Evolutionary conservation across 1,140 invertebrate species (phyloP), one percentile per base, ranked within the genome.

Genomic region (Phymastichus coffea): DNA sequence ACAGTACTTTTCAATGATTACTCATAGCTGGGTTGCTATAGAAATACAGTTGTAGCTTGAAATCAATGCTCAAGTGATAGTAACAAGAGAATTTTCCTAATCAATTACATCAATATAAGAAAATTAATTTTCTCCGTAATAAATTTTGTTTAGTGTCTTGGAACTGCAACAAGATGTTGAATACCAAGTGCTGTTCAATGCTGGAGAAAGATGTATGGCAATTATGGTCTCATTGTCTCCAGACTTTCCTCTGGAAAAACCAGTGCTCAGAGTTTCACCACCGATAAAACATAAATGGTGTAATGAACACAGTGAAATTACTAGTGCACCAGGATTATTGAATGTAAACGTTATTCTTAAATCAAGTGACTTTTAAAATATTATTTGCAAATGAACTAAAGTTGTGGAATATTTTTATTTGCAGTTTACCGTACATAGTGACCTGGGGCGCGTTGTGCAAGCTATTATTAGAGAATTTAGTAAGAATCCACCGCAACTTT

Each of bases 381-480:
- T n/a, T n/a, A n/a, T n/a, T n/a, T n/a, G n/a, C n/a, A n/a, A n/a
- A n/a, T n/a, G n/a, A n/a, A n/a, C n/a, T n/a, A n/a, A n/a, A n/a
- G n/a, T n/a, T n/a, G n/a, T n/a, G n/a, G n/a, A n/a, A n/a, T n/a
- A n/a, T n/a, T 19, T 67, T 66, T 61, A 64, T 57, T 75, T 72
- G 30, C 62, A 87, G 85, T 91, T 86, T 70, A 87, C 88, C 55
- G 76, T 85, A 38, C 87, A 90, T 74, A 90, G 88, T 38, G 89
- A 91, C 79, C 80, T 91, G 55, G 89, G 89, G 17, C 80, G 88
- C 57, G 86, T 91, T 33, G 89, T 91, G 1, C 88, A 91, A 74
- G 88, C 86, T 10, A 87, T 91, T 37, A 88, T 89, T 56, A 77
- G 89, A 67, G 89, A 91, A 74, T 89, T 90, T 65, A 86, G 88